These are phyloP conservation scores for Xiphophorus couchianus DNA, from an alignment of 2,113 vertebrate species.

Conservation along the genomic window DNA sequence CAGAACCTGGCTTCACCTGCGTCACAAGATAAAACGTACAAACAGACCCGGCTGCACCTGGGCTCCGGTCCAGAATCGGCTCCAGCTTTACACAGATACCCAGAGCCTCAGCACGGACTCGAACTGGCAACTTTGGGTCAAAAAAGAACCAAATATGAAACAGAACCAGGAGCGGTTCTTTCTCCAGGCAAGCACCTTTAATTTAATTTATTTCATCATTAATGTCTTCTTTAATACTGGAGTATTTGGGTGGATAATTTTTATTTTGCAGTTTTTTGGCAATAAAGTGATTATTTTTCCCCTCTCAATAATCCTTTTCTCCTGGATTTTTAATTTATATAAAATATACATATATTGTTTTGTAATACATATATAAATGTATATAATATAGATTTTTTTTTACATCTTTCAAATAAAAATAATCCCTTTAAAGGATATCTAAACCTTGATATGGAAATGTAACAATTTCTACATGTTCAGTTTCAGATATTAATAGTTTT, in stretches of 20 bases:
- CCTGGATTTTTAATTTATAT: background rate
- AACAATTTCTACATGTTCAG: no score
- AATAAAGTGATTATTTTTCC: background rate
- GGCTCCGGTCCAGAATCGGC: constrained; percentile 30
- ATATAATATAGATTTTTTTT: background rate
- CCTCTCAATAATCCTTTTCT: background rate
- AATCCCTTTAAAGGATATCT: background rate
- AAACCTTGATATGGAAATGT: no score
- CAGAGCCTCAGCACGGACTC: constrained; percentile 10
- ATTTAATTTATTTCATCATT: background rate
- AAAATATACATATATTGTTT: background rate
- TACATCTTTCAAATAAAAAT: background rate
- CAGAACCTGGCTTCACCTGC: constrained; percentile 33
- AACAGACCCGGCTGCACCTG: constrained; percentile 12
- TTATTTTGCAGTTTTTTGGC: background rate
- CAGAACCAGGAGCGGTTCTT: constrained; percentile 13
- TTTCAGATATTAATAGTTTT: no score
- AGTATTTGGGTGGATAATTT: no score
- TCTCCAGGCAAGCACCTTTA: constrained; percentile 59
- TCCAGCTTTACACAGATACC: constrained; percentile 9
- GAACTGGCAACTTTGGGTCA: background rate
- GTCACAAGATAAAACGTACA: constrained; percentile 59
- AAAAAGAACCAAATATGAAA: constrained; percentile 31
- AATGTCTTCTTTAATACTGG: background rate
- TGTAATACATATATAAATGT: background rate